Base-by-base conservation (phyloP, 2,888 invertebrate species). In the Conchocele bisecta region DNA sequence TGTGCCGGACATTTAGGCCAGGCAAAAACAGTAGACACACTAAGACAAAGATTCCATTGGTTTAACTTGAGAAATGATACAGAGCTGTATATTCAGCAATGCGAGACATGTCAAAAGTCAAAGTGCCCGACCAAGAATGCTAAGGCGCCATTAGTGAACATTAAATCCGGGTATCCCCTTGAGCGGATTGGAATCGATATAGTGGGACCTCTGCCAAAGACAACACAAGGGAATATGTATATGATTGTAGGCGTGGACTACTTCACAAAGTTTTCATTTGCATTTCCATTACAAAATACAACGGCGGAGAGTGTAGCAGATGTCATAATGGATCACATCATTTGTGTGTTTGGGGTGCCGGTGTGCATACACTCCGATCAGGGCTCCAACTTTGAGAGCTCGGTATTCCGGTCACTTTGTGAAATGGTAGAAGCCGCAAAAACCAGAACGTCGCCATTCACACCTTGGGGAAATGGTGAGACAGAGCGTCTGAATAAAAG, bases 151-250 rank as follows among this genome's bases (percentile, higher is more conserved):
- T 6, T 56, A 31, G 28, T 13, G 20, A 24, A 7, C 5, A 41
- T 41, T 6, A 17, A 24, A 42, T 24, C 22, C 24, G 58, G 58
- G 1, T 58, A 58, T 20, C 58, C 58, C n/a, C 44, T 44, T 6
- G 58, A 58, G 35, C 29, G 58, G 35, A 42, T 58, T 33, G 58
- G 33, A 13, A 46, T 58, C 15, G 58, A 58, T 29, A 46, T 58
- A 17, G 22, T 58, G 1, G 58, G 58, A 3, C 44, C 44, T 3
- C 29, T 58, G 17, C 58, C 58, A 7, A 46, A 46, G 35, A 58
- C 58, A 9, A 35, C 20, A 5, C 31, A 29, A 33, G 33, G 28
- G 31, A 48, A 48, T 48, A 13, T 31, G n/a, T 57, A 42, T 28
- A 42, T 57, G 17, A 31, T 57, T 17, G 42, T 57, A 6, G 20